Conservation (phyloP, 2,113 vertebrate species). For the Ariopsis seemanni region DNA sequence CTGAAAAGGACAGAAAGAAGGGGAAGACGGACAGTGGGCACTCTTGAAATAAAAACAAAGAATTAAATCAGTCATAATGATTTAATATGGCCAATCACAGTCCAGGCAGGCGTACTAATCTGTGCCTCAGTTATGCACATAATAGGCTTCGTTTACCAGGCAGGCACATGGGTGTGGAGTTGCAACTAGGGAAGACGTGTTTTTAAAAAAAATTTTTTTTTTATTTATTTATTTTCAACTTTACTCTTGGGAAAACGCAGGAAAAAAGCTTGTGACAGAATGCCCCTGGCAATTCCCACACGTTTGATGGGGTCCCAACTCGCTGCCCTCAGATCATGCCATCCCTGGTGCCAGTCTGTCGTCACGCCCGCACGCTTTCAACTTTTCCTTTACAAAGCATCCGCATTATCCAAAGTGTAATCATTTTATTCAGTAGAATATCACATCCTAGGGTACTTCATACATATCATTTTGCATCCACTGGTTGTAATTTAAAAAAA, state of each 20-base stretch:
- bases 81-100: constrained; percentile 71
- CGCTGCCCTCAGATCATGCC: constrained; percentile 55
- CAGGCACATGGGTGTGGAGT: constrained; percentile 31
- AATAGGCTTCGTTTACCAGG: constrained; percentile 66
- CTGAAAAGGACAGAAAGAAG: constrained; percentile 42
- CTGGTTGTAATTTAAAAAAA: not conserved
- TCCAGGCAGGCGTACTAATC: constrained; percentile 71
- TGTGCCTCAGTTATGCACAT: constrained; percentile 72
- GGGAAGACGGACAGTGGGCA: constrained; percentile 9
- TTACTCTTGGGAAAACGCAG: constrained; percentile 33
- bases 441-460: not conserved
- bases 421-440: constrained; percentile 10
- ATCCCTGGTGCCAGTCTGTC: constrained; percentile 23
- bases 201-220: too few species aligned
- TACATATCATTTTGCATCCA: constrained; percentile 21
- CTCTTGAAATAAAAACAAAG: constrained; percentile 67
- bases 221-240: constrained; percentile 31
- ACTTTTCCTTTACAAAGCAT: not conserved
- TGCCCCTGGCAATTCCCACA: constrained; percentile 49
- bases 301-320: constrained; percentile 56
- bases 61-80: constrained; percentile 71
- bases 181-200: constrained; percentile 14
- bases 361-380: not conserved
- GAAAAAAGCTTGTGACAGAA: constrained; percentile 43
- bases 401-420: constrained; percentile 16